Evolutionary conservation across 2,113 vertebrate species (phyloP).

Genomic region (Rhinolophus sinicus): DNA sequence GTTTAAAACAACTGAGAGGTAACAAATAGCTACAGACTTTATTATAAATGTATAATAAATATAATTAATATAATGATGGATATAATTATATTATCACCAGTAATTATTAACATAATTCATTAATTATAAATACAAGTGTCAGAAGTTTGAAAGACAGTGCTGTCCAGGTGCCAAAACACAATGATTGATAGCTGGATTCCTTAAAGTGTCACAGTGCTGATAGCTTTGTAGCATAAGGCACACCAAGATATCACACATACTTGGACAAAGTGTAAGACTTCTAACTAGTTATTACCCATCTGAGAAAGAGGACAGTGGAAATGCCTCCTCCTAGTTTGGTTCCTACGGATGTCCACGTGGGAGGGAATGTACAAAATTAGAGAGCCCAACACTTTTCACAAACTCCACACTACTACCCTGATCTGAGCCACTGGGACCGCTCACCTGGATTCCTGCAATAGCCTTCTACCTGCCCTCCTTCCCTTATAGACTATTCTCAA

Average conservation of each 20-base stretch:
- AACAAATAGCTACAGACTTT: background rate
- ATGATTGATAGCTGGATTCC: background rate
- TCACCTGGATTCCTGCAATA: background rate
- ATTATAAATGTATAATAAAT: background rate
- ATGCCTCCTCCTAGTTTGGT: background rate
- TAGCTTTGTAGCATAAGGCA: background rate
- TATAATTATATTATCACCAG: background rate
- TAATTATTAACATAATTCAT: background rate
- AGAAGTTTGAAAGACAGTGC: background rate
- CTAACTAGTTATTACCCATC: background rate
- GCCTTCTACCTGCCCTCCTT: background rate
- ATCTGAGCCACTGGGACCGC: background rate
- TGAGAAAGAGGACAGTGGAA: background rate
- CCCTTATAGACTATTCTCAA: conserved; percentile 36
- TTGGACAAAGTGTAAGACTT: background rate
- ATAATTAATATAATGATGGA: background rate
- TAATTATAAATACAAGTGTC: background rate
- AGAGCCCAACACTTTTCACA: background rate
- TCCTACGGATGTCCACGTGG: background rate
- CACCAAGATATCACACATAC: background rate
- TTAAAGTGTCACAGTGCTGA: background rate
- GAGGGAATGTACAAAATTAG: background rate
- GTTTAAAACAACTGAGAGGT: background rate
- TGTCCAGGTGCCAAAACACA: background rate
- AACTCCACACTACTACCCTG: background rate